Evolutionary conservation across 2,113 vertebrate genomes (phyloP), one percentile per base, ranked within the genome.

Genomic region (Neomonachus schauinslandi): DNA sequence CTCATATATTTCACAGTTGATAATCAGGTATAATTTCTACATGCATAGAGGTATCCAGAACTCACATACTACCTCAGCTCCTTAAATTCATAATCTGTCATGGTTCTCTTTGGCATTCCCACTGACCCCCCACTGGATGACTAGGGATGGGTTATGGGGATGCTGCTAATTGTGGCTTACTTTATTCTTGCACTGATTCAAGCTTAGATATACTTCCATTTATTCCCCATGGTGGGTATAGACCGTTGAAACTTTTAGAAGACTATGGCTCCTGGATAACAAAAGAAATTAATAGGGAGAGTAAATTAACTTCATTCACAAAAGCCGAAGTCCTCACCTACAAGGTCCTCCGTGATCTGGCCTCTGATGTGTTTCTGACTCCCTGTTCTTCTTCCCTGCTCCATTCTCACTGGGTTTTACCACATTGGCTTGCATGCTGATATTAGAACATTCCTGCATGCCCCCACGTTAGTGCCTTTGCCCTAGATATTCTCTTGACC

Each of bases 201-300:
- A 31, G 12, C 13, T 1, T 49, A 49, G 7, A 14, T 11, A 10
- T 61, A 51, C 22, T 86, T 96, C 33, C 2, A 2, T 74, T 63
- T 86, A 55, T 87, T 87, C 26, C n/a, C 18, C 24, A 28, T 63
- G 36, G 31, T 69, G 42, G 4, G 28, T 85, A 74, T 22, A 26
- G 11, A 63, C n/a, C 22, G 26, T 72, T 95, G 61, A 85, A 93
- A 79, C 55, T 84, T 91, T 86, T 91, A 31, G n/a, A 61, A 36
- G 31, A 55, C 13, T 11, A 24, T 61, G 9, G 0, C n/a, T 95
- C 36, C 51, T 85, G 24, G n/a, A n/a, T 91, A 67, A 55, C 28
- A 89, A 74, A 97, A 57, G 31, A 89, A 92, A 89, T 80, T 76
- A 76, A 85, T 7, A 28, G 57, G 7, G 59, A 89, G 31, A 85